Base-by-base conservation (phyloP, 2,888 invertebrate species). In the Nipponacmea schrenckii region DNA sequence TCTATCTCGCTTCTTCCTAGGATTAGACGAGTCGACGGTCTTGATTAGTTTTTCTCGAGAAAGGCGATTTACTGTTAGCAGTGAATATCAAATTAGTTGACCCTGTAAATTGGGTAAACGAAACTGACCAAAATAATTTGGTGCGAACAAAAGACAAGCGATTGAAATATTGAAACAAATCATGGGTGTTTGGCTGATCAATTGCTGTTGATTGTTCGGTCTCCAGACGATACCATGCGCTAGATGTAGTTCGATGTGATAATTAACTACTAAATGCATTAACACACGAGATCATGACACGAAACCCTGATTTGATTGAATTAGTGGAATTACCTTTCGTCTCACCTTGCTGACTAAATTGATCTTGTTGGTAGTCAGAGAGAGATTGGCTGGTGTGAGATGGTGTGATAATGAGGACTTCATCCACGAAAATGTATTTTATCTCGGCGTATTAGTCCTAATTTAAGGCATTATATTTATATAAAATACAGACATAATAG, bases 81-180 rank as follows among this genome's bases (percentile, higher is more conserved):
- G 62, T 66, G 65, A 39, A 65, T 65, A 70, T 70, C 70, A 48
- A 50, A 64, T 70, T 70, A 70, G 56, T 65, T 66, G 70, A 70
- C 66, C 66, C 56, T 56, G 20, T 24, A 56, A 56, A 24, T 56
- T 56, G 20, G 20, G 56, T 56, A 56, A 56, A 56, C 56, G 56
- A 56, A 24, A 56, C 56, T 56, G 56, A 56, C 56, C 56, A 56
- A 56, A 56, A 56, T 56, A 56, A 56, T 56, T 56, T 56, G 56
- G 20, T 56, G 56, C 56, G 24, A 24, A 56, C 56, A 56, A 56
- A 56, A 14, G 56, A 14, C 24, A 24, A 56, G 20, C 20, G 56
- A 56, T 56, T 56, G 56, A 56, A 56, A 20, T 20, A 24, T 39
- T 56, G 56, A 56, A 56, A 56, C 20, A 56, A 56, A 56, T 56